A percentile compares a stretch with the other conserved stretches of the same genome.
These are phyloP conservation scores for Melanotaenia pygmaea DNA, from an alignment of 2,797 vertebrate genomes.

Conservation along the genomic window DNA sequence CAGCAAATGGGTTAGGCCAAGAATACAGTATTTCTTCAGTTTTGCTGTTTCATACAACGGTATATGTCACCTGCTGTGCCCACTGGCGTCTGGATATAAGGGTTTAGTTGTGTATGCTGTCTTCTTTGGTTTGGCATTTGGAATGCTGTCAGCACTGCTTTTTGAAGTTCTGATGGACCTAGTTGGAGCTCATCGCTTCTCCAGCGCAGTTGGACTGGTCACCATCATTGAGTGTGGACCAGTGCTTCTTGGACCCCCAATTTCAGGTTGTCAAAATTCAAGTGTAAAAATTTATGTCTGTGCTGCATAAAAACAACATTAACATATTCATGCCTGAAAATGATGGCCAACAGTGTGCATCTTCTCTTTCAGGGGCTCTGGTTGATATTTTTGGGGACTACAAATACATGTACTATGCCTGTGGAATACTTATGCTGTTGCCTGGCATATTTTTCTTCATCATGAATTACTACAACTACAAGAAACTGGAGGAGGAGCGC, in stretches of 20 bases:
- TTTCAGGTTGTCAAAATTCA: constrained; percentile 81
- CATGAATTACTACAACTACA: constrained; percentile 89
- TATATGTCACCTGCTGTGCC: constrained; percentile 84
- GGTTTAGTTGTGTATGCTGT: constrained; percentile 78
- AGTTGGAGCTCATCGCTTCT: constrained; percentile 82
- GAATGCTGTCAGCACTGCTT: constrained; percentile 85
- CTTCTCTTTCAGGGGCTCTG: constrained; percentile 78
- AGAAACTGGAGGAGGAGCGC: constrained; percentile 79
- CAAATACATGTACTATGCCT: constrained; percentile 87
- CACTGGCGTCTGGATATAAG: constrained; percentile 74
- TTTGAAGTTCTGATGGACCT: constrained; percentile 88
- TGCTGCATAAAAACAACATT: not conserved
- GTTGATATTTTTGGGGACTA: constrained; percentile 86
- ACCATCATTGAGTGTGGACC: constrained; percentile 86
- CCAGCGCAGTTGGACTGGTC: constrained; percentile 84
- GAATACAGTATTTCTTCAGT: constrained; percentile 87
- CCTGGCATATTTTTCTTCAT: constrained; percentile 86
- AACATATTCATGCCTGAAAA: not conserved
- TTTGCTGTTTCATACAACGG: constrained; percentile 83
- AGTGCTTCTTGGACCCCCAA: constrained; percentile 83
- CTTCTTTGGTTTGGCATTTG: constrained; percentile 84
- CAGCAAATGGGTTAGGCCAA: constrained; percentile 81
- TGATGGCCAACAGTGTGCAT: not conserved
- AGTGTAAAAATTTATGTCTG: not conserved
- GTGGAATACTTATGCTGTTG: constrained; percentile 83